Percentiles rank a stretch among this genome's conserved stretches.
Evolutionary conservation across 2,888 invertebrate species (phyloP).

Genomic region (Aspidiotus rigidus): DNA sequence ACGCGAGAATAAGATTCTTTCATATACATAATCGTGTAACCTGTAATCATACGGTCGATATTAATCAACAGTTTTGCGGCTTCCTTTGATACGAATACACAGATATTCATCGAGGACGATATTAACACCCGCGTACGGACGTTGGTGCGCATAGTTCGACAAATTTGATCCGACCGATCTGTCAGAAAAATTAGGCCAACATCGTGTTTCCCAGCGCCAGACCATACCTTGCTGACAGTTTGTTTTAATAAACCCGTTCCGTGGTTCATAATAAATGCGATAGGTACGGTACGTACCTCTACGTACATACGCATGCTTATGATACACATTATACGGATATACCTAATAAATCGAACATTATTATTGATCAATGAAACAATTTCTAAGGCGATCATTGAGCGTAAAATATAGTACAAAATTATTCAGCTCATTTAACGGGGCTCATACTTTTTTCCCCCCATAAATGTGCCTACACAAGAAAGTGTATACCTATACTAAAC

Average conservation of each 20-base stretch:
- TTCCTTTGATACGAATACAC: slow-evolving; percentile 3
- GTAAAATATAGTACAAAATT: slow-evolving; percentile 18
- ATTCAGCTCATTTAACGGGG: too few species aligned
- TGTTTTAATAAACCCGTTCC: too few species aligned
- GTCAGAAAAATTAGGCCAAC: slow-evolving; percentile 1
- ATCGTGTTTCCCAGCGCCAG: neutral
- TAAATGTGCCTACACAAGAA: neutral
- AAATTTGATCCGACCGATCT: neutral
- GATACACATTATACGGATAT: too few species aligned
- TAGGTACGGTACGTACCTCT: too few species aligned
- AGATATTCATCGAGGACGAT: neutral
- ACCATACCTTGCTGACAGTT: too few species aligned
- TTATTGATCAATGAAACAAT: too few species aligned
- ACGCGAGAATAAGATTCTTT: neutral
- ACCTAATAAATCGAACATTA: too few species aligned
- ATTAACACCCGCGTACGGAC: slow-evolving; percentile 10
- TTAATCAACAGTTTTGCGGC: slow-evolving; percentile 9
- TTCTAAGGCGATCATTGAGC: neutral
- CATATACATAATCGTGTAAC: slow-evolving; percentile 11
- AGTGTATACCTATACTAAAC: too few species aligned
- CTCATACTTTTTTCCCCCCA: neutral
- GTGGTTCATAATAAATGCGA: too few species aligned
- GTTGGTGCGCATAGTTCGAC: neutral
- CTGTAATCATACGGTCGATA: slow-evolving; percentile 24
- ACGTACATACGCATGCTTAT: too few species aligned